phyloP scores from a whole-genome alignment of 2,888 invertebrate genomes.

The Allygus modestus region DNA sequence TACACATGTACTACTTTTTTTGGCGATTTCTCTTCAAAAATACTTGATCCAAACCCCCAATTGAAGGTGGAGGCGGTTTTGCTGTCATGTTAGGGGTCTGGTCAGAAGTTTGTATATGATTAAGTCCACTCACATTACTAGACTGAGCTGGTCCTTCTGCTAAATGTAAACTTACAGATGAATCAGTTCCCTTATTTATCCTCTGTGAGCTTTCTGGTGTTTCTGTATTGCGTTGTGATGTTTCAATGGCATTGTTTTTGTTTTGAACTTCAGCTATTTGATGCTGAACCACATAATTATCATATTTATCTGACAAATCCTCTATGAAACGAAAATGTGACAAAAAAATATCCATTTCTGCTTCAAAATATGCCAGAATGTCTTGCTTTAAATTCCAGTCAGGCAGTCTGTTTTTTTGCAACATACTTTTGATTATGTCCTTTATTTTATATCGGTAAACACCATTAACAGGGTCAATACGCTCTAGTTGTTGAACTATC shows the following conservation, averaged over 20 bases:
- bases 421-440: constrained; percentile 14
- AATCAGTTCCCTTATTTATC: not conserved
- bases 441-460: not conserved
- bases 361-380: not conserved
- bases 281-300: not conserved
- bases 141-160: not conserved
- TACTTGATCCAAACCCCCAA: constrained; percentile 10
- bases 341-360: constrained; percentile 6
- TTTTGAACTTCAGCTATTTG: not conserved
- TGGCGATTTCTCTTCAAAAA: constrained; percentile 17
- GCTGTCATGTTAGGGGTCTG: not conserved
- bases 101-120: not conserved
- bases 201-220: not conserved
- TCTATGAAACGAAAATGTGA: not conserved
- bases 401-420: not conserved
- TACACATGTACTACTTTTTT: no score
- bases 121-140: not conserved
- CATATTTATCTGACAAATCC: constrained; percentile 8
- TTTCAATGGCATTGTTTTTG: not conserved
- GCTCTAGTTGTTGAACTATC: constrained; percentile 22
- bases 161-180: not conserved
- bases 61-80: not conserved
- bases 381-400: not conserved
- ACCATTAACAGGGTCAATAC: not conserved
- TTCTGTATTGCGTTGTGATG: not conserved